These are phyloP conservation scores for Melanophora roralis DNA, from an alignment of 2,888 invertebrate species.

Conservation along the genomic window DNA sequence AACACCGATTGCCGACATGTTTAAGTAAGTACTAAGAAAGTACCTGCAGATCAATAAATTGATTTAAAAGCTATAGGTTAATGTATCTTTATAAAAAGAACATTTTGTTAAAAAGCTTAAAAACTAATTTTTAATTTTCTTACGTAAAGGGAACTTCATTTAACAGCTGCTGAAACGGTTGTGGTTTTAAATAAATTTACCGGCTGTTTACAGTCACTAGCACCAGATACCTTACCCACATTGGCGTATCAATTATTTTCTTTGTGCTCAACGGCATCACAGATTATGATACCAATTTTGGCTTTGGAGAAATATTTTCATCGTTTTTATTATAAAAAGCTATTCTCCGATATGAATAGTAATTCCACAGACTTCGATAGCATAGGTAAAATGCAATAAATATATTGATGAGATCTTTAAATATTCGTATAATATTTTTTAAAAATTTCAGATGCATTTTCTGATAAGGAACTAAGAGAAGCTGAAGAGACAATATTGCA, in stretches of 20 bases:
- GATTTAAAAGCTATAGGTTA: too few species aligned
- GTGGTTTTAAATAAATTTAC: slow-evolving; percentile 80
- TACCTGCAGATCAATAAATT: too few species aligned
- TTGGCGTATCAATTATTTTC: slow-evolving; percentile 81
- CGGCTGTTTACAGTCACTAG: slow-evolving; percentile 78
- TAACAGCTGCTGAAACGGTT: slow-evolving; percentile 79
- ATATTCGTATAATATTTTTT: not conserved
- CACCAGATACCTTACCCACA: slow-evolving; percentile 81
- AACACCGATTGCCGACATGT: slow-evolving; percentile 81
- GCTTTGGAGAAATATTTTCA: slow-evolving; percentile 79
- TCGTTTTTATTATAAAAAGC: slow-evolving; percentile 75
- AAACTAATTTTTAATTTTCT: not conserved
- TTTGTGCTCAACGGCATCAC: slow-evolving; percentile 77
- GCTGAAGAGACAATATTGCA: slow-evolving; percentile 81
- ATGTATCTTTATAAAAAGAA: too few species aligned
- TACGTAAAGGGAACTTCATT: slow-evolving; percentile 78
- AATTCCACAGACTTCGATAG: slow-evolving; percentile 75
- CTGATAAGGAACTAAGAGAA: slow-evolving; percentile 79
- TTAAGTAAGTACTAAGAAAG: slow-evolving; percentile 77
- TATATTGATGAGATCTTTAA: not conserved
- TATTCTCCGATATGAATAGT: slow-evolving; percentile 74
- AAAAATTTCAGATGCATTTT: slow-evolving; percentile 72
- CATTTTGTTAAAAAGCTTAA: too few species aligned
- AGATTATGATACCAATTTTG: slow-evolving; percentile 77
- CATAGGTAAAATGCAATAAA: slow-evolving; percentile 68